phyloP scores from a whole-genome alignment of 2,797 vertebrate genomes.

The Tolypeutes matacus region DNA sequence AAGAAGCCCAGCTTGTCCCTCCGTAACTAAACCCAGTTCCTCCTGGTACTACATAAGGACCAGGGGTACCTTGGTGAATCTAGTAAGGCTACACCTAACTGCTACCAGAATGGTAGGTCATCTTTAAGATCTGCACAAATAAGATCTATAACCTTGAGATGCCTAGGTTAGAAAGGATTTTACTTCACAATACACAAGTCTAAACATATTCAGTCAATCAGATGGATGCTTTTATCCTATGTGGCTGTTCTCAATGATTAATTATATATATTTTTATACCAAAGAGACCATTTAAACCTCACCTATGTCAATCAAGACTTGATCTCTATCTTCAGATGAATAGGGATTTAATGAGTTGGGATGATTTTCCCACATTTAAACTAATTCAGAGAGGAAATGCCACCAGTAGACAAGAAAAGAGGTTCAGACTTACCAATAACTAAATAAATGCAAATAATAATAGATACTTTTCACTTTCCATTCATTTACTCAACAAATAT shows the following conservation, averaged over 20 bases:
- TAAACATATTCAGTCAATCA: not conserved
- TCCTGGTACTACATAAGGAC: not conserved
- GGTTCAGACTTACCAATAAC: not conserved
- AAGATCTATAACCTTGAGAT: not conserved
- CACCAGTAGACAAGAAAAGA: not conserved
- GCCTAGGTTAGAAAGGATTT: not conserved
- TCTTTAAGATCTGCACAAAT: not conserved
- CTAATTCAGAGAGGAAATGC: not conserved
- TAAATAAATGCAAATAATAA: not conserved
- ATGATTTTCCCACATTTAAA: not conserved
- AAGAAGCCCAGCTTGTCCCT: not conserved
- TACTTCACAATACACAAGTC: not conserved
- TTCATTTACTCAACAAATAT: not conserved
- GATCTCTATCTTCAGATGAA: not conserved
- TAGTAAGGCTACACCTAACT: not conserved
- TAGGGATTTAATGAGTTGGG: not conserved
- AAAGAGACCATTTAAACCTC: not conserved
- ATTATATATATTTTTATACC: constrained; percentile 9
- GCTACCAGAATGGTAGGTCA: not conserved
- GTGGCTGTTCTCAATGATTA: constrained; percentile 33
- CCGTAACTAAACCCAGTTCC: not conserved
- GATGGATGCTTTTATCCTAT: not conserved
- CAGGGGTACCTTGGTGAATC: not conserved
- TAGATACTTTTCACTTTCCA: not conserved
- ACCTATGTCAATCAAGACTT: not conserved